phyloP scores from a whole-genome alignment of 53 echinoderm and acorn worm genomes.

The Temnopleurus reevesii region DNA sequence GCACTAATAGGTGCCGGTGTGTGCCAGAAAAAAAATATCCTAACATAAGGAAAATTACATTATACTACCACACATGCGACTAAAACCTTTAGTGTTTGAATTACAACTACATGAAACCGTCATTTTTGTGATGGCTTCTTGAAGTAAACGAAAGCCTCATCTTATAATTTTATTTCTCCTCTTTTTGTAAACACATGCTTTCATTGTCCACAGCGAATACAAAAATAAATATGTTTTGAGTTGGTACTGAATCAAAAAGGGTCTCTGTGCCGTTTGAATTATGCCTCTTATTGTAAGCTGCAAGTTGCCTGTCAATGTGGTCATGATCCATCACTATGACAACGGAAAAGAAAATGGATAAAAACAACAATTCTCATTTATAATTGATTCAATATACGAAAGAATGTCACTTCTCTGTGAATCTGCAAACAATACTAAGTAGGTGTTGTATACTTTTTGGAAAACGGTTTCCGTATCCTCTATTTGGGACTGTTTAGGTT shows the following conservation, averaged over 20 bases:
- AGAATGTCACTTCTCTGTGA: no score
- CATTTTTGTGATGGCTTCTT: slow-evolving; percentile 2
- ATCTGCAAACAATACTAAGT: no score
- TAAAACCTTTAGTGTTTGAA: background rate
- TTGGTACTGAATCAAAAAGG: slow-evolving; percentile 45
- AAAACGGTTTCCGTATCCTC: no score
- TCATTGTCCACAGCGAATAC: slow-evolving; percentile 58
- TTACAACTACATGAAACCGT: background rate
- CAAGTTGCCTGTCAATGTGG: no score
- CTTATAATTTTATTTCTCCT: background rate
- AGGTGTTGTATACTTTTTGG: no score
- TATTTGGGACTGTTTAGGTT: no score
- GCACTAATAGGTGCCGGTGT: slow-evolving; percentile 49
- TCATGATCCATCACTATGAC: no score
- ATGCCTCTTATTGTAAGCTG: slow-evolving; percentile 33
- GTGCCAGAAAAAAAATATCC: slow-evolving; percentile 45
- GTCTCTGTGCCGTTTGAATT: slow-evolving; percentile 47
- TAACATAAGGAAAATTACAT: slow-evolving; percentile 49
- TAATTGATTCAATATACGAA: no score
- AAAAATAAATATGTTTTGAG: slow-evolving; percentile 61
- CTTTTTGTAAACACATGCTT: slow-evolving; percentile 58
- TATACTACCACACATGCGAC: slow-evolving; percentile 47
- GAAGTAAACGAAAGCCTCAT: slow-evolving; percentile 15
- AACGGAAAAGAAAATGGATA: no score
- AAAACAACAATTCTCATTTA: no score